These are phyloP conservation scores for Spheniscus humboldti DNA, from an alignment of 2,797 vertebrate species.

Conservation along the genomic window DNA sequence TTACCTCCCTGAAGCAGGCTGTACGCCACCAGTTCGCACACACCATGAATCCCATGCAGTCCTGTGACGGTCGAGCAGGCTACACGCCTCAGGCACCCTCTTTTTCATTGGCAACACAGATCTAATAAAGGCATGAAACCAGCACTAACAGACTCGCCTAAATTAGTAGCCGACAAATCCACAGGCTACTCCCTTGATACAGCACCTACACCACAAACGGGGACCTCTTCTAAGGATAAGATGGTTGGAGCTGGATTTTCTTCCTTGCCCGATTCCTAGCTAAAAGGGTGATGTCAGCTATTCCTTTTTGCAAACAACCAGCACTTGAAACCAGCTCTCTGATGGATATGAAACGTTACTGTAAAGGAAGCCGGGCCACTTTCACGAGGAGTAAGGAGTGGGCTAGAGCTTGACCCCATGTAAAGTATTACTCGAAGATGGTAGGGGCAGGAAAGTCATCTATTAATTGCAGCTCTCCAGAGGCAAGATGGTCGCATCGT, in stretches of 20 bases:
- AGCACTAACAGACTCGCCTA: neutral
- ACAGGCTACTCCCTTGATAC: neutral
- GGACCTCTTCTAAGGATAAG: neutral
- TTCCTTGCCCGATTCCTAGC: neutral
- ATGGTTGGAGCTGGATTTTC: neutral
- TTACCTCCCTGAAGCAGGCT: neutral
- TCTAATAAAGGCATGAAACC: neutral
- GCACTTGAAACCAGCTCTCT: neutral
- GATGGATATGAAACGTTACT: neutral
- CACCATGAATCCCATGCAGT: accelerated
- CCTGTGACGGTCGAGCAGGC: accelerated
- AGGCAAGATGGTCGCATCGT: neutral
- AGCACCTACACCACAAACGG: neutral
- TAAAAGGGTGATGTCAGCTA: neutral
- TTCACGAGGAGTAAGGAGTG: neutral
- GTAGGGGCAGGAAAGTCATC: neutral
- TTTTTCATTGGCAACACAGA: neutral
- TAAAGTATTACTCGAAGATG: neutral
- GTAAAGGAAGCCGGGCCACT: neutral
- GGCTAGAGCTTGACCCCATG: neutral
- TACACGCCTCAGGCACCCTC: neutral
- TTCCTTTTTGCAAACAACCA: neutral
- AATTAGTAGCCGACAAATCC: neutral
- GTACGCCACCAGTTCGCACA: neutral
- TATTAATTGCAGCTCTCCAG: neutral